Base-by-base conservation (phyloP, 2,797 vertebrate genomes). In the Fistularia commersonii region DNA sequence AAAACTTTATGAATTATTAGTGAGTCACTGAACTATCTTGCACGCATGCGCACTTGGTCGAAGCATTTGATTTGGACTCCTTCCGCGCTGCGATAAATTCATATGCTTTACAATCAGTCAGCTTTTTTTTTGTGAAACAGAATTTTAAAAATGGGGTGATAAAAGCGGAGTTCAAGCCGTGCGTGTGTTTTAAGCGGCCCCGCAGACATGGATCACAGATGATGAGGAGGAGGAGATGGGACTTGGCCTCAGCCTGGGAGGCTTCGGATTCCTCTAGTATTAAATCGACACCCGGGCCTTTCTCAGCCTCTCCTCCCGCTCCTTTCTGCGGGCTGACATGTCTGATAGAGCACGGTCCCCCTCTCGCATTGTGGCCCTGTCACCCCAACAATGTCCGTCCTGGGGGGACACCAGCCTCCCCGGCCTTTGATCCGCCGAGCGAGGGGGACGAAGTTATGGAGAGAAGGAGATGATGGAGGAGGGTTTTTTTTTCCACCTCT, bases 351-450 rank as follows among this genome's bases (percentile, higher is more conserved):
- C 89, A 87, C 88, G 86, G 89, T 91, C 91, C 91, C 92, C 88
- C 91, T 88, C 84, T 82, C 58, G 79, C 88, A 86, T 91, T 93
- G 90, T 92, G 82, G 55, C 87, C 89, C 89, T 94, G 92, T 93
- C 93, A 92, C 75, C 83, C 77, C 87, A 93, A 94, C 93, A 95
- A 95, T 93, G 89, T 91, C 83, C 89, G 89, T 93, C 89, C 90
- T 90, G n/a, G n/a, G 48, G 78, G 86, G 88, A 90, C 83, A 89
- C 90, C 87, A 90, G 87, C 89, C 79, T 87, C 82, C 77, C 81
- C 76, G 67, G 73, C 83, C 92, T 97, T 97, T 98, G 93, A 97
- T 97, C 93, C 91, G 85, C 89, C 86, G 90, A 93, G 90, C 91
- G 85, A 92, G 92, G 91, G 92, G 87, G 91, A 91, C 90, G 89